Conservation (phyloP, 2,113 vertebrate genomes). For the Dromaius novaehollandiae region DNA sequence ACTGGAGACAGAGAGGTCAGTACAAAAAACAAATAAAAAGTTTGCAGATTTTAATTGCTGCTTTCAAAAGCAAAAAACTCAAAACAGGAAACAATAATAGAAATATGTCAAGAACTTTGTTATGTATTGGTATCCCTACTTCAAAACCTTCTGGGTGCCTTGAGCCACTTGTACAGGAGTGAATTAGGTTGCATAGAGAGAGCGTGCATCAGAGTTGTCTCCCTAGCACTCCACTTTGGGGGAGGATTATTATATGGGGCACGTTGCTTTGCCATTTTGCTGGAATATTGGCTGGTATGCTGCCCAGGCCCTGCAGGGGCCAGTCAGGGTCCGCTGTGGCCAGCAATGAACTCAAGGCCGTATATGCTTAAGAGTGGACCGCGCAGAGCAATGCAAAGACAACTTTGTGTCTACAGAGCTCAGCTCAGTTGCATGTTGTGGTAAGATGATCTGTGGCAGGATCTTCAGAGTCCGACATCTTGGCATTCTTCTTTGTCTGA, state of each 20-base stretch:
- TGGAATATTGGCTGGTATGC: neutral
- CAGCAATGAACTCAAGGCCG: neutral
- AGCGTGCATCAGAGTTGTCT: accelerated
- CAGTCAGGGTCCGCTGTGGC: neutral
- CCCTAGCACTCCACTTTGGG: no score
- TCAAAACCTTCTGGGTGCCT: neutral
- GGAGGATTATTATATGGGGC: no score
- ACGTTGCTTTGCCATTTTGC: neutral
- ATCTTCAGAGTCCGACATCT: neutral
- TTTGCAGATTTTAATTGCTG: neutral
- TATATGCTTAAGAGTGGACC: no score
- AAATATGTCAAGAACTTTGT: neutral
- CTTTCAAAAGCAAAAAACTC: neutral
- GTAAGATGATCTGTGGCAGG: neutral
- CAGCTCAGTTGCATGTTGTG: neutral
- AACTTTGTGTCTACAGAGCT: neutral
- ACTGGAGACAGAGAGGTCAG: neutral
- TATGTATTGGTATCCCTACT: neutral
- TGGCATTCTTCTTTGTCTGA: neutral
- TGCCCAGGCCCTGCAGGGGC: neutral
- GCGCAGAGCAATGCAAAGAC: accelerated
- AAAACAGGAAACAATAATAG: neutral
- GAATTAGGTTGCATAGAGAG: accelerated
- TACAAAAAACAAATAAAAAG: neutral
- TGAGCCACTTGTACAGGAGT: no score